Conservation (phyloP, 2,113 vertebrate species). For the Dipodomys spectabilis region DNA sequence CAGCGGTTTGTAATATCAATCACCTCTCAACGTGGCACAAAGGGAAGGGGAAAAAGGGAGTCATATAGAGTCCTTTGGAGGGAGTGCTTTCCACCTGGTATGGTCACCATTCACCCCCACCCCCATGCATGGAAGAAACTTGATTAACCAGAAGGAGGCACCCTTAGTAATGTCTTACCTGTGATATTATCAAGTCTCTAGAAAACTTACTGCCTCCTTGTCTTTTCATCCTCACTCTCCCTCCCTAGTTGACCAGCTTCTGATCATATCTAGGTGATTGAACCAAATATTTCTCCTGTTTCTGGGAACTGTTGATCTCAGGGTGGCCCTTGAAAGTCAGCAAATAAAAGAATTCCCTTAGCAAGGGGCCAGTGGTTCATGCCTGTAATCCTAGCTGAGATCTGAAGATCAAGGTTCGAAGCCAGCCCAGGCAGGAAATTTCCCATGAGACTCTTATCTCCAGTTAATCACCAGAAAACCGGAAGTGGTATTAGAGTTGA, state of each 20-base stretch:
- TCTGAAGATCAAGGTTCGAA: too few species aligned
- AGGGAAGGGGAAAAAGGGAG: not conserved
- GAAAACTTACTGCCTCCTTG: not conserved
- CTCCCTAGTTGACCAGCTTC: not conserved
- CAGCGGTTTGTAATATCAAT: rapidly evolving
- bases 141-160: not conserved
- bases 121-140: not conserved
- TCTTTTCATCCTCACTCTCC: not conserved
- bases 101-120: not conserved
- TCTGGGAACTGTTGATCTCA: not conserved
- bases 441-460: too few species aligned
- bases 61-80: not conserved
- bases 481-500: too few species aligned
- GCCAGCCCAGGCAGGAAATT: too few species aligned
- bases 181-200: not conserved
- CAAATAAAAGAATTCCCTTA: not conserved
- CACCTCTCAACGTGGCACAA: not conserved
- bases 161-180: not conserved
- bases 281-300: not conserved
- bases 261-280: not conserved
- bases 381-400: too few species aligned
- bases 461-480: too few species aligned
- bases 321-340: not conserved
- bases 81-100: not conserved
- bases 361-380: too few species aligned